Base-by-base conservation (phyloP, 2,888 invertebrate species). In the Metopia argyrocephala region DNA sequence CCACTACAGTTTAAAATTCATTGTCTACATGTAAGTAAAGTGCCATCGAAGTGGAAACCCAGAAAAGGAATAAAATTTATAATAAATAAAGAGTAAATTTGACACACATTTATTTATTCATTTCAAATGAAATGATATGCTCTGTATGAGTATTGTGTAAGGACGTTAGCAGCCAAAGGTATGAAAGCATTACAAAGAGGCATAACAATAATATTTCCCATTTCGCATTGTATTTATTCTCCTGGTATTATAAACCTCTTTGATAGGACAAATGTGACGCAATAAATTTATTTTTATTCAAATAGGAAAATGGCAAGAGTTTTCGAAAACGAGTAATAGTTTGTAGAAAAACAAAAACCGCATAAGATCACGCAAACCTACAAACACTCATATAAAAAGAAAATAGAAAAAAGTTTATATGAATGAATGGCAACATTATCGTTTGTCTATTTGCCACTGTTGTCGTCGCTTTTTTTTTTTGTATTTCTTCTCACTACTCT, bases 21-120 rank as follows among this genome's bases (percentile, higher is more conserved):
- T 9, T 38, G 15, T 38, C 83, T 85, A 87, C 84, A 87, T 85
- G 86, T 71, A 38, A 66, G 70, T 80, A 52, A 82, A 76, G 65
- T 83, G 27, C 6, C 45, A 54, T 7, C 23, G 12, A 31, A 46
- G 31, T 6, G 46, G 28, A 48, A 12, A 3, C 15, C 21, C 48
- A 28, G 21, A 57, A 65, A 75, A 21, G 5, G 7, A 61, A 27
- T 20, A 71, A 66, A 54, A 23, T 21, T 52, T 4, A 61, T 28
- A 52, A 46, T 23, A 1, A 23, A 64, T 18, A 25, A 57, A 50
- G 7, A 27, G 69, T 45, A 71, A 61, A 56, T 71, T 61, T 57
- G 64, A 20, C 52, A 56, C 21, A 62, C 52, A 59, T 71, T 61
- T 62, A 59, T 71, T 61, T 62, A 78, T 27, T 31, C 28, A 56